Conservation (phyloP, 1,140 invertebrate species). For the Drusus annulatus region DNA sequence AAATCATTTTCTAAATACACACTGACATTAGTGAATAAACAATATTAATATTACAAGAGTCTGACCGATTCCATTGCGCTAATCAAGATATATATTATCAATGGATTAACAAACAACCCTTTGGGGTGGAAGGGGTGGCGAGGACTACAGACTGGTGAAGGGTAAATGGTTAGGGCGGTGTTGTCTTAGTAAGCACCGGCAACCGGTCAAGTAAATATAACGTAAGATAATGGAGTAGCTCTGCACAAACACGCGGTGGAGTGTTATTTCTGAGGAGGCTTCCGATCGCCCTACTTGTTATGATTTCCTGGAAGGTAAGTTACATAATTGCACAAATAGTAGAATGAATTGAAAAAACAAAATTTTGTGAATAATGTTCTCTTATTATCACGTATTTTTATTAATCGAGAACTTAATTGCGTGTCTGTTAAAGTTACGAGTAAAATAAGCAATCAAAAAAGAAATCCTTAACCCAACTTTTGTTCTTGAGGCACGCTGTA, state of each 20-base stretch:
- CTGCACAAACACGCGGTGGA: constrained; percentile 28
- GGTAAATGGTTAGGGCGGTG: constrained; percentile 48
- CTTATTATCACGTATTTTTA: too few species aligned
- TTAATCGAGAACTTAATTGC: too few species aligned
- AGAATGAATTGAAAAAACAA: too few species aligned
- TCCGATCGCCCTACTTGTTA: constrained; percentile 10
- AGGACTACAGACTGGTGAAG: constrained; percentile 19
- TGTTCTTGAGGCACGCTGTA: too few species aligned
- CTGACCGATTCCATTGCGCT: constrained; percentile 48
- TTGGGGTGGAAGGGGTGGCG: background rate
- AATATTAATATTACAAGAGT: constrained; percentile 47
- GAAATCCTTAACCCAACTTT: too few species aligned
- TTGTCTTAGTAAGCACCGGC: constrained; percentile 56
- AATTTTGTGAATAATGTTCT: too few species aligned
- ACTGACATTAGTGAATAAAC: constrained; percentile 54
- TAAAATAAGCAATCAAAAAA: too few species aligned
- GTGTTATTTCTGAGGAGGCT: background rate
- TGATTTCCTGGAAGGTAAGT: constrained; percentile 18
- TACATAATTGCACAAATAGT: constrained; percentile 11
- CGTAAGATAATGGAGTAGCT: constrained; percentile 57
- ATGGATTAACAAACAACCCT: constrained; percentile 56
- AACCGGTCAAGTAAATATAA: constrained; percentile 58
- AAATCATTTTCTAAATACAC: constrained; percentile 44
- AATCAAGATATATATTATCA: constrained; percentile 58
- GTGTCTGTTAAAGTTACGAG: too few species aligned